Evolutionary conservation across 2,797 vertebrate genomes (phyloP).

Genomic region (Crenuchus spilurus): DNA sequence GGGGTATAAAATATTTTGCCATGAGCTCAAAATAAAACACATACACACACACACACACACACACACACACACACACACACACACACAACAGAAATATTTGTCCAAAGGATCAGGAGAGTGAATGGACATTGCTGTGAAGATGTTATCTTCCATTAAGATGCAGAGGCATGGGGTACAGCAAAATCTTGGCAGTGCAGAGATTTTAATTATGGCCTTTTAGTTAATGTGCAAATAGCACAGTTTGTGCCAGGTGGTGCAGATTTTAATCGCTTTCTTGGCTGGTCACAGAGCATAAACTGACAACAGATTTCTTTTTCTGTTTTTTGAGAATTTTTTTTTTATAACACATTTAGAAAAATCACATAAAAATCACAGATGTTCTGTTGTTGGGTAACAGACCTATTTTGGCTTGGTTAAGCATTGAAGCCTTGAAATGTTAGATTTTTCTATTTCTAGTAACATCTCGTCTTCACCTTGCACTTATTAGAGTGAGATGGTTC

Average conservation of each 20-base stretch:
- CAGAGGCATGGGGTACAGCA: slow-evolving; percentile 24
- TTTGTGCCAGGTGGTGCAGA: slow-evolving; percentile 14
- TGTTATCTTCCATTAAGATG: slow-evolving; percentile 48
- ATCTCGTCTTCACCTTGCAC: no score
- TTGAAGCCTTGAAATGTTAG: no score
- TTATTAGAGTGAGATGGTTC: no score
- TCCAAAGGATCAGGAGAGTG: slow-evolving; percentile 35
- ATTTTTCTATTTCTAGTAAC: no score
- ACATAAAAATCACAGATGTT: no score
- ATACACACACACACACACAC: neutral
- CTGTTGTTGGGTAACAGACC: no score
- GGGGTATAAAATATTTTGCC: no score
- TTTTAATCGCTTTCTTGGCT: slow-evolving; percentile 7
- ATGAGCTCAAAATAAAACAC: neutral
- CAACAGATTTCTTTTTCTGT: neutral
- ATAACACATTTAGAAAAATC: no score
- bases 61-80: slow-evolving; percentile 9
- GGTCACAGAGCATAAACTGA: neutral
- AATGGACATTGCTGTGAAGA: slow-evolving; percentile 13
- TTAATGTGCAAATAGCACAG: slow-evolving; percentile 15
- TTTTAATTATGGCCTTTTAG: slow-evolving; percentile 25
- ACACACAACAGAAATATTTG: slow-evolving; percentile 39
- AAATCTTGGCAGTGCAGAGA: slow-evolving; percentile 10
- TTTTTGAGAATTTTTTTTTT: neutral
- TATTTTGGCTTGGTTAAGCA: no score